Evolutionary conservation across 2,888 invertebrate species (phyloP).

Genomic region (Macroteleia sp.): DNA sequence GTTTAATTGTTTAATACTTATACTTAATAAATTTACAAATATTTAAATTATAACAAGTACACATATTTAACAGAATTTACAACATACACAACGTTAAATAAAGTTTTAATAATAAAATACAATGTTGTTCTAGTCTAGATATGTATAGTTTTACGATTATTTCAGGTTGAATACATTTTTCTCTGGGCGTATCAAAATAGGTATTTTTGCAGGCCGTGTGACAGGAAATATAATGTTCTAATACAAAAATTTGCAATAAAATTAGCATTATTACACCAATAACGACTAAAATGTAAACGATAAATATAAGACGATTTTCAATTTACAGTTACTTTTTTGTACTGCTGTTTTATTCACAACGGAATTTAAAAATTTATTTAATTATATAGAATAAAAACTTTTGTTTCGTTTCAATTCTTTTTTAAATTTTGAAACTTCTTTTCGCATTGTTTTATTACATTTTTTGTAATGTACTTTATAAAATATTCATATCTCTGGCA

Average conservation of each 20-base stretch:
- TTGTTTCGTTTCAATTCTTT: constrained; percentile 2
- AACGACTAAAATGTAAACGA: background rate
- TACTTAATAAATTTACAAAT: constrained; percentile 27
- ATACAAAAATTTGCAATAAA: constrained; percentile 40
- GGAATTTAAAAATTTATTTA: no score
- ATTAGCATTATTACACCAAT: constrained; percentile 33
- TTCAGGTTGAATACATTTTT: constrained; percentile 44
- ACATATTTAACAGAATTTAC: constrained; percentile 28
- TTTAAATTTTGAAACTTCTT: background rate
- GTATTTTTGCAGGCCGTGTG: constrained; percentile 54
- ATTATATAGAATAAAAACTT: no score
- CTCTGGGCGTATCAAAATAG: constrained; percentile 61
- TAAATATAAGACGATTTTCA: background rate
- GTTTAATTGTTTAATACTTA: constrained; percentile 26
- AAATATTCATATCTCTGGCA: constrained; percentile 17
- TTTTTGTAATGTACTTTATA: constrained; percentile 24
- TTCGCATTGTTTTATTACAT: background rate
- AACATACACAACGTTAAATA: constrained; percentile 25
- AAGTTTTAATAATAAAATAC: constrained; percentile 47
- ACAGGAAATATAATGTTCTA: constrained; percentile 47
- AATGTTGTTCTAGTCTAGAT: constrained; percentile 32
- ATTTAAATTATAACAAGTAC: constrained; percentile 30
- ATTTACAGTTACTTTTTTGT: background rate
- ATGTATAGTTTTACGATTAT: constrained; percentile 27
- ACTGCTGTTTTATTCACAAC: background rate